phyloP scores from a whole-genome alignment of 1,140 invertebrate genomes.

The Drosophila triauraria region DNA sequence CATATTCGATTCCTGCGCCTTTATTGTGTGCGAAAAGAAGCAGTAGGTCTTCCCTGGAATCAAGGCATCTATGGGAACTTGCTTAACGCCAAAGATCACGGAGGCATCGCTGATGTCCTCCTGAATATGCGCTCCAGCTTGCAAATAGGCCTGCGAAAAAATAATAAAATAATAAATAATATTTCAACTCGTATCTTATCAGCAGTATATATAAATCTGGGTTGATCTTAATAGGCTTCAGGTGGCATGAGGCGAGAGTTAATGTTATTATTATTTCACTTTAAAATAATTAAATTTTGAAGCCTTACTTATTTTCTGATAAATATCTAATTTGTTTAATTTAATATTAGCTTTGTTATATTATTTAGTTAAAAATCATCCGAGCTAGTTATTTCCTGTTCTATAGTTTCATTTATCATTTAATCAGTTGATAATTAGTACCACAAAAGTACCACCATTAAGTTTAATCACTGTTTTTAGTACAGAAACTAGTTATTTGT shows the following conservation, averaged over 20 bases:
- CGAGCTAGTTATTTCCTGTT: too few species aligned
- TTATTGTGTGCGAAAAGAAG: slow-evolving; percentile 99
- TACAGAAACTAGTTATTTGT: slow-evolving; percentile 4
- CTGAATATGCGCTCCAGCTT: slow-evolving; percentile 95
- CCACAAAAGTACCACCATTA: background rate
- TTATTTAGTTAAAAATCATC: background rate
- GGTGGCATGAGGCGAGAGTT: background rate
- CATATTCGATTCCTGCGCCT: slow-evolving; percentile 99
- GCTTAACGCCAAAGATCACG: slow-evolving; percentile 99
- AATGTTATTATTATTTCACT: background rate
- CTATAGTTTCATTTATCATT: background rate
- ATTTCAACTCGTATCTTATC: slow-evolving; percentile 8
- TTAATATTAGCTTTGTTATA: background rate
- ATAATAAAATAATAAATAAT: background rate
- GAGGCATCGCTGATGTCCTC: slow-evolving; percentile 98
- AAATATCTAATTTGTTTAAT: background rate
- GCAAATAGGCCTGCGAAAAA: slow-evolving; percentile 90
- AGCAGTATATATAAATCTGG: background rate
- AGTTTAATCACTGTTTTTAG: background rate
- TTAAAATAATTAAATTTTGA: too few species aligned
- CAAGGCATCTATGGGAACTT: slow-evolving; percentile 96
- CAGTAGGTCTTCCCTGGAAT: slow-evolving; percentile 99
- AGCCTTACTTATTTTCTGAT: background rate
- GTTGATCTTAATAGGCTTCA: slow-evolving; percentile 1
- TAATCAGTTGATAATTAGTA: background rate